phyloP scores from a whole-genome alignment of 2,113 vertebrate genomes.

The Neopipo cinnamomea region DNA sequence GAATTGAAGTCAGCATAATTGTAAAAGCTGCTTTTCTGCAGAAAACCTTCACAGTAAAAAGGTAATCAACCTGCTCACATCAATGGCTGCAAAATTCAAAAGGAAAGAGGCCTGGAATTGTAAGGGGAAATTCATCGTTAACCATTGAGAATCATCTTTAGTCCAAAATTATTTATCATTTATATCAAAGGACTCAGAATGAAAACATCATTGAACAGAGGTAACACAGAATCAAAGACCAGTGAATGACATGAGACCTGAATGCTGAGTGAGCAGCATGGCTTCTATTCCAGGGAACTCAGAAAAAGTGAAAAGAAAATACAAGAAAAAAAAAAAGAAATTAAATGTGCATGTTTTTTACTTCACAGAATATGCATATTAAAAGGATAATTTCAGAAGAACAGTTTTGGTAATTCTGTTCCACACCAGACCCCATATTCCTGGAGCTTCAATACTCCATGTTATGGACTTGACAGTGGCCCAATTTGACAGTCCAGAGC shows the following conservation, averaged over 20 bases:
- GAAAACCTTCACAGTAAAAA: not conserved
- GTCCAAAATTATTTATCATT: not conserved
- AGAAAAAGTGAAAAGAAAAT: not conserved
- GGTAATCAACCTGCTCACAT: not conserved
- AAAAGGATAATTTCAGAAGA: not conserved
- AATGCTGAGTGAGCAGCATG: not conserved
- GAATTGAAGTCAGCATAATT: not conserved
- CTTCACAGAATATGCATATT: not conserved
- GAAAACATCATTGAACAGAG: not conserved
- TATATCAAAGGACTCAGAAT: not conserved
- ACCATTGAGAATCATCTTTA: not conserved
- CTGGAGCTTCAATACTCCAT: not conserved
- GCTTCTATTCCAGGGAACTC: not conserved
- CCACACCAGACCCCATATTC: not conserved
- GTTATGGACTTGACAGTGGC: accelerated
- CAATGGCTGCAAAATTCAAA: not conserved
- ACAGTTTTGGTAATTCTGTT: not conserved
- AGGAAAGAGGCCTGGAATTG: not conserved
- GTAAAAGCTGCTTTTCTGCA: not conserved
- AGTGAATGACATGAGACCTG: not conserved
- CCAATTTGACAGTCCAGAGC: not conserved
- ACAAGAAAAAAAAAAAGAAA: not conserved
- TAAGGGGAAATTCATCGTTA: not conserved
- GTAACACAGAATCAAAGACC: not conserved
- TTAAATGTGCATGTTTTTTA: not conserved